These are phyloP conservation scores for Stenodera caucasica DNA, from an alignment of 2,888 invertebrate genomes.

Conservation along the genomic window DNA sequence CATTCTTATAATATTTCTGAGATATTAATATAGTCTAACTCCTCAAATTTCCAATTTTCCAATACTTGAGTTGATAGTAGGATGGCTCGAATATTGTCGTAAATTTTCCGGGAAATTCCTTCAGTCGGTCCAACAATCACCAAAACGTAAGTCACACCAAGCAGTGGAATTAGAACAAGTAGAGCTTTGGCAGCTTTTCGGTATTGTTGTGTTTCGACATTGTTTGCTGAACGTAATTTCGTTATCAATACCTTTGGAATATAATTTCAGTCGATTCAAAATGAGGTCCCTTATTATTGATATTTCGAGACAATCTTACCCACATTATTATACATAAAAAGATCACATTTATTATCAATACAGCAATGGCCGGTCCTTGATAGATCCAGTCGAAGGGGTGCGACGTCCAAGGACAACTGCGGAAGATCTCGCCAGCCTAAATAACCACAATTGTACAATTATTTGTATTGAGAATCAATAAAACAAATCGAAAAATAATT, in stretches of 20 bases:
- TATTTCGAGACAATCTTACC: constrained; percentile 52
- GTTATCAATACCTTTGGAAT: constrained; percentile 94
- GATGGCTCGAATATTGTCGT: constrained; percentile 75
- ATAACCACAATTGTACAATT: constrained; percentile 10
- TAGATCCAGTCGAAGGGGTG: constrained; percentile 84
- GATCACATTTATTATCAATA: constrained; percentile 76
- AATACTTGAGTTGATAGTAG: constrained; percentile 86
- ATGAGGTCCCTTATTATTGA: too few relatives aligned
- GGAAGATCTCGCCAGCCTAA: constrained; percentile 27
- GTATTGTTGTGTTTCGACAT: constrained; percentile 84
- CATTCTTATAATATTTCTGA: too few relatives aligned
- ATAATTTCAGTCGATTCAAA: neutral
- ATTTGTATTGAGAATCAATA: too few relatives aligned
- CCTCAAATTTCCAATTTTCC: too few relatives aligned
- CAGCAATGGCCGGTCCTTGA: constrained; percentile 78
- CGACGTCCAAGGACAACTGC: constrained; percentile 72
- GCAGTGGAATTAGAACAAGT: constrained; percentile 82
- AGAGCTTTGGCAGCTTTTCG: constrained; percentile 87
- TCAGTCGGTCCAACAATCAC: constrained; percentile 79
- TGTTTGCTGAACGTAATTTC: constrained; percentile 84
- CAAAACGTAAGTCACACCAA: constrained; percentile 86
- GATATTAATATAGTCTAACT: too few relatives aligned
- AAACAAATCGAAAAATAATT: too few relatives aligned
- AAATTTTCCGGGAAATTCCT: constrained; percentile 72
- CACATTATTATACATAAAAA: constrained; percentile 84